Percentiles rank a stretch among this genome's conserved stretches.
These are phyloP conservation scores for Percopsis transmontana DNA, from an alignment of 2,113 vertebrate species.

Conservation along the genomic window DNA sequence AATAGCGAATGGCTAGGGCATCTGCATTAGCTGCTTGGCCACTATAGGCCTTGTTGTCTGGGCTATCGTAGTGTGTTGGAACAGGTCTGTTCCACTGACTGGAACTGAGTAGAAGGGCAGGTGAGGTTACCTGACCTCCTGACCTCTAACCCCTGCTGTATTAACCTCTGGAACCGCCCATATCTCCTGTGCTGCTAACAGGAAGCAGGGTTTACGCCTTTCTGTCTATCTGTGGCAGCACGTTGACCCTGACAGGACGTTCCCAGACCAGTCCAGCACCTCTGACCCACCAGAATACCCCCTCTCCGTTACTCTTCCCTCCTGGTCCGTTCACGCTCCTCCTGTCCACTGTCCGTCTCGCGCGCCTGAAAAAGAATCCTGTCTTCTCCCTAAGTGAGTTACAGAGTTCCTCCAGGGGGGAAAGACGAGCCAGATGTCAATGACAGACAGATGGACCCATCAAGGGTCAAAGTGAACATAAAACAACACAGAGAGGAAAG, in stretches of 20 bases:
- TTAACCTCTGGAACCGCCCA: conserved; percentile 59
- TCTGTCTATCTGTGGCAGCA: conserved; percentile 45
- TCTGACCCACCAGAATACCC: conserved; percentile 48
- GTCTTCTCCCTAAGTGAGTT: conserved; percentile 53
- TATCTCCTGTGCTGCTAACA: conserved; percentile 58
- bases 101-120: conserved; percentile 60
- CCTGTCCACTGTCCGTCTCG: not conserved
- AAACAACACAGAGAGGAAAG: not conserved
- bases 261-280: conserved; percentile 61
- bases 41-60: not conserved
- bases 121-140: conserved; percentile 52
- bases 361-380: not conserved
- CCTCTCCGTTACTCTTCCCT: conserved; percentile 40
- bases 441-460: conserved; percentile 33
- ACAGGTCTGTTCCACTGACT: conserved; percentile 70
- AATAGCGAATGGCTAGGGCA: not conserved
- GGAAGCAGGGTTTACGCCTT: conserved; percentile 62
- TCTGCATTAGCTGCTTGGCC: too few species aligned
- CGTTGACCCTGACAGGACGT: conserved; percentile 62
- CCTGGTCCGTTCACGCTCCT: not conserved
- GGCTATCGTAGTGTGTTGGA: conserved; percentile 43
- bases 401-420: conserved; percentile 51
- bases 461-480: conserved; percentile 2
- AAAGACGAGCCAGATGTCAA: conserved; percentile 34
- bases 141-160: conserved; percentile 60